These are phyloP conservation scores for Lycia hirtaria DNA, from an alignment of 2,888 invertebrate genomes.

Conservation along the genomic window DNA sequence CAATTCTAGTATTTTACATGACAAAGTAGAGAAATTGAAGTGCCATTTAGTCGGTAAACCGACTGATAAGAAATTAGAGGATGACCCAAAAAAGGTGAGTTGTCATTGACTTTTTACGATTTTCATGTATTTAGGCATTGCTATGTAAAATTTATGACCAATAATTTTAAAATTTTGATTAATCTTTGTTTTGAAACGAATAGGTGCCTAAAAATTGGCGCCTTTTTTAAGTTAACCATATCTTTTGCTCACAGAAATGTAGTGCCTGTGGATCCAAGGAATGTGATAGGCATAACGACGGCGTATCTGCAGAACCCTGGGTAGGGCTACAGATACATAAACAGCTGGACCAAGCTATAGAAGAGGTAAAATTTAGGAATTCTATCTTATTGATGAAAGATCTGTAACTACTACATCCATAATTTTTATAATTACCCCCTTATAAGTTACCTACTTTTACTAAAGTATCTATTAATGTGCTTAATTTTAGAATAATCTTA, in stretches of 20 bases:
- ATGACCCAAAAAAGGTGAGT: conserved; percentile 63
- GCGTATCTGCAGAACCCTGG: conserved; percentile 86
- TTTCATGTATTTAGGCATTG: neutral
- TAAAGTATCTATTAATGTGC: too few relatives aligned
- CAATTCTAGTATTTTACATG: conserved; percentile 66
- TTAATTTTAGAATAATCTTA: too few relatives aligned
- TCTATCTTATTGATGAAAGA: too few relatives aligned
- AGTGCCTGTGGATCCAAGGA: conserved; percentile 86
- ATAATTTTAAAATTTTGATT: neutral
- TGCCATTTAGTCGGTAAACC: conserved; percentile 65
- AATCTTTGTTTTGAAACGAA: neutral
- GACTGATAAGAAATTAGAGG: conserved; percentile 48
- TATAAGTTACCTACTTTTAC: too few relatives aligned
- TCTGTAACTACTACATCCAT: too few relatives aligned
- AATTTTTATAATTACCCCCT: too few relatives aligned
- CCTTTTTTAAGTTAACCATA: neutral
- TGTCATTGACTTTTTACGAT: conserved; percentile 31
- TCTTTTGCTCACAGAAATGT: conserved; percentile 68
- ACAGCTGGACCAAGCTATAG: conserved; percentile 90
- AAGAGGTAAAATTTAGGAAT: conserved; percentile 88
- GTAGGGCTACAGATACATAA: conserved; percentile 87
- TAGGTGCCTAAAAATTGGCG: neutral
- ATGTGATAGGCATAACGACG: conserved; percentile 85
- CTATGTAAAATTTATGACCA: neutral
- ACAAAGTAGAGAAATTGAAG: conserved; percentile 69